Conservation (phyloP, 2,113 vertebrate species). For the Grammomys dolichurus region DNA sequence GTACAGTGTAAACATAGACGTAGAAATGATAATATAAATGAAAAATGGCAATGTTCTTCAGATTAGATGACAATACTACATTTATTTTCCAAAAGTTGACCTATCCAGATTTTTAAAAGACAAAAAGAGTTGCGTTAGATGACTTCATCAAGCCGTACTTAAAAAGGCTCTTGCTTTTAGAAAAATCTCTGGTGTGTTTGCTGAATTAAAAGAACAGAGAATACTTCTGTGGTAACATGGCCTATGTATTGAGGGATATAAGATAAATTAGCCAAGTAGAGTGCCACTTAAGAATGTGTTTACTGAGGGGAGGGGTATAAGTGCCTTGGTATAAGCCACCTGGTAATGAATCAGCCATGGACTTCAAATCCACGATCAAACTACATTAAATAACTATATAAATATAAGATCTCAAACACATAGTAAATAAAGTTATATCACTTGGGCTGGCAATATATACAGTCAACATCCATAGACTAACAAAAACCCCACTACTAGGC, state of each 20-base stretch:
- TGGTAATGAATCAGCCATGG: not conserved
- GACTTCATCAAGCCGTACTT: slow-evolving; percentile 19
- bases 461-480: not conserved
- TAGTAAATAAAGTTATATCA: not conserved
- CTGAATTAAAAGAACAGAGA: slow-evolving; percentile 24
- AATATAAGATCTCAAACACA: not conserved
- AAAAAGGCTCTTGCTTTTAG: not conserved
- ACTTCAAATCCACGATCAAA: not conserved
- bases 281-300: not conserved
- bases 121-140: not conserved
- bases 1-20: not conserved
- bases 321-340: not conserved
- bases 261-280: not conserved
- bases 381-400: not conserved
- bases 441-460: not conserved
- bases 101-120: not conserved
- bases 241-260: not conserved
- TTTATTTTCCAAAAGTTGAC: slow-evolving; percentile 31
- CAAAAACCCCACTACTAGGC: not conserved
- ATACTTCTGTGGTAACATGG: not conserved
- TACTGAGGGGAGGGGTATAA: not conserved
- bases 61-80: slow-evolving; percentile 28
- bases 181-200: not conserved
- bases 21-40: not conserved
- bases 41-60: not conserved